A percentile compares a stretch with the other conserved stretches of the same genome.
Evolutionary conservation across 2,113 vertebrate genomes (phyloP).

Genomic region (Hippocampus barbouri): DNA sequence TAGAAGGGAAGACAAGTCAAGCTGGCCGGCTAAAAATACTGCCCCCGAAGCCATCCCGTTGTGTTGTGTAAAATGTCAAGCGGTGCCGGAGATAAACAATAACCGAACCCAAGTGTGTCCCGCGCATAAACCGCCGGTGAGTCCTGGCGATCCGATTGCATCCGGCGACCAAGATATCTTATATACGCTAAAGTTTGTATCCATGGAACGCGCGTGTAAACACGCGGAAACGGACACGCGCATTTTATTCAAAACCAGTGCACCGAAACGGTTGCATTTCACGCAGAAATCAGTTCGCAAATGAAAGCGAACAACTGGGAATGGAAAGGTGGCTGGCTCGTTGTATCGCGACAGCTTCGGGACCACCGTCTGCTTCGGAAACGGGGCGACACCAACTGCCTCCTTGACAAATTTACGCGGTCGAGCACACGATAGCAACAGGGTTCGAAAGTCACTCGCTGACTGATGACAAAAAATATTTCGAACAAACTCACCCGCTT

Average conservation of each 20-base stretch:
- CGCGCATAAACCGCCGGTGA: constrained; percentile 5
- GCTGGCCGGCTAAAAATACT: not conserved
- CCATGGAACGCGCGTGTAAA: constrained; percentile 19
- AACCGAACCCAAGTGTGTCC: constrained; percentile 18
- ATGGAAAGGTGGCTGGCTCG: constrained; percentile 42
- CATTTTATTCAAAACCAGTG: not conserved
- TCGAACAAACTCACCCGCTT: constrained; percentile 68
- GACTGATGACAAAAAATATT: not conserved
- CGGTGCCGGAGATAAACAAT: constrained; percentile 15
- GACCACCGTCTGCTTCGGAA: constrained; percentile 51
- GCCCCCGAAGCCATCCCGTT: not conserved
- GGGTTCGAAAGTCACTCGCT: constrained; percentile 8
- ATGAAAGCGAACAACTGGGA: constrained; percentile 23
- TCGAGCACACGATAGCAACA: constrained; percentile 7
- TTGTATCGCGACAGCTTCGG: constrained; percentile 54
- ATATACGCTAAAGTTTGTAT: constrained; percentile 57
- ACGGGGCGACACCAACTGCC: constrained; percentile 46
- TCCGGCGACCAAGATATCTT: constrained; percentile 23
- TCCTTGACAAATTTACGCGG: constrained; percentile 5
- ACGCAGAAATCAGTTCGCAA: not conserved
- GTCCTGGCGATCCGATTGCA: constrained; percentile 14
- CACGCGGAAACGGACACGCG: not conserved
- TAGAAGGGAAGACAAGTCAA: constrained; percentile 5
- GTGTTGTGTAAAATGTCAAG: not conserved
- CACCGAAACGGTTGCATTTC: not conserved